Conservation (phyloP, 2,113 vertebrate species). For the Dipodomys stephensi region DNA sequence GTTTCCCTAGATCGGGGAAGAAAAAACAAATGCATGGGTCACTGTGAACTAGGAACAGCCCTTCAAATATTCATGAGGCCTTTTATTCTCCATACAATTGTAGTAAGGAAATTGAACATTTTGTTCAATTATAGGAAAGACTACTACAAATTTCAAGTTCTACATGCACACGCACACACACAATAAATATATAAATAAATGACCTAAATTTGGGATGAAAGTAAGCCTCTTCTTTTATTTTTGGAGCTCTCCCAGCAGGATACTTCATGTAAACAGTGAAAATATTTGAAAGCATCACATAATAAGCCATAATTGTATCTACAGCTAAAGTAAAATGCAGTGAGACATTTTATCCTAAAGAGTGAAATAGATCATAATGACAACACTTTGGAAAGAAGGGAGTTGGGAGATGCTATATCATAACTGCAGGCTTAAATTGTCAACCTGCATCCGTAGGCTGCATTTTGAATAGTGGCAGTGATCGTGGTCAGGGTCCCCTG, state of each 20-base stretch:
- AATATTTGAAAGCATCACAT: constrained; percentile 57
- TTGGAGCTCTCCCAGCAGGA: constrained; percentile 34
- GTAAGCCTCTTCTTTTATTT: not conserved
- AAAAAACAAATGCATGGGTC: constrained; percentile 33
- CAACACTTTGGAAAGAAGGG: constrained; percentile 13
- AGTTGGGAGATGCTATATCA: not conserved
- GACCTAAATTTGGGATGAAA: constrained; percentile 19
- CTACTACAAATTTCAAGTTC: constrained; percentile 49
- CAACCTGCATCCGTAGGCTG: not conserved
- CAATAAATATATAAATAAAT: no score
- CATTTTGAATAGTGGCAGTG: constrained; percentile 1
- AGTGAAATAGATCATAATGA: not conserved
- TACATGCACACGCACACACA: not conserved
- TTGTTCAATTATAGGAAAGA: constrained; percentile 65
- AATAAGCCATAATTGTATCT: constrained; percentile 49
- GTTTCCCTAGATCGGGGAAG: constrained; percentile 38
- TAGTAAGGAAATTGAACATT: constrained; percentile 69
- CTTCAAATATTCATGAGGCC: constrained; percentile 67
- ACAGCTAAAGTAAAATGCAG: constrained; percentile 15
- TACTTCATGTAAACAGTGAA: constrained; percentile 31
- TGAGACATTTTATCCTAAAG: not conserved
- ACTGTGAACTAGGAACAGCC: constrained; percentile 53
- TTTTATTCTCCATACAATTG: constrained; percentile 53
- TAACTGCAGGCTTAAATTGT: not conserved
- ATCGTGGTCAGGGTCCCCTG: not conserved